These are phyloP conservation scores for Mastomys coucha DNA, from an alignment of 2,113 vertebrate species.

Conservation along the genomic window DNA sequence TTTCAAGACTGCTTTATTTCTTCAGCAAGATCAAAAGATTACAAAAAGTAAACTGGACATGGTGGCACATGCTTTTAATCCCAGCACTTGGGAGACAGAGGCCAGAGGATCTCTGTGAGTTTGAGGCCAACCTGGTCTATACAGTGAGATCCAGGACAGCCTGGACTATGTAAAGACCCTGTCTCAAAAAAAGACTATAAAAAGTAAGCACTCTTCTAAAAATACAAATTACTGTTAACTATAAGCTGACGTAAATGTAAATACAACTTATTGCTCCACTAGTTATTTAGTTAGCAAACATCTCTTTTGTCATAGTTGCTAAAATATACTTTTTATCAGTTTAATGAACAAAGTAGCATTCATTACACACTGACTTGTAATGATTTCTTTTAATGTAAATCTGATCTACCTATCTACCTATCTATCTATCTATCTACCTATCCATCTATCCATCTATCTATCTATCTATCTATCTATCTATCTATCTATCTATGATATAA, in stretches of 20 bases:
- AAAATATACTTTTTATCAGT: slow-evolving; percentile 41
- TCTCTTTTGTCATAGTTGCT: slow-evolving; percentile 15
- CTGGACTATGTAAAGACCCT: not conserved
- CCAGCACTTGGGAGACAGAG: not conserved
- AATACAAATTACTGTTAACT: slow-evolving; percentile 15
- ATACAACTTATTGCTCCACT: not conserved
- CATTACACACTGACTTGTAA: not conserved
- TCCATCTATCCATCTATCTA: too few species aligned
- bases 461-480: too few species aligned
- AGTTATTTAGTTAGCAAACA: not conserved
- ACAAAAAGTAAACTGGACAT: not conserved
- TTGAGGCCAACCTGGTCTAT: not conserved
- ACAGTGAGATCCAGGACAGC: not conserved
- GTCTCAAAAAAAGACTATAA: not conserved
- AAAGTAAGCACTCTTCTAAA: slow-evolving; percentile 50
- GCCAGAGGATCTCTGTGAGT: not conserved
- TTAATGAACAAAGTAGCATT: slow-evolving; percentile 41
- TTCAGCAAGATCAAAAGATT: slow-evolving; percentile 54
- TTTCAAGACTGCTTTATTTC: slow-evolving; percentile 33
- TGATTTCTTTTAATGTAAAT: not conserved
- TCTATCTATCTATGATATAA: too few species aligned
- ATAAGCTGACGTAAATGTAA: slow-evolving; percentile 29
- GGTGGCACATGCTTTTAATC: not conserved
- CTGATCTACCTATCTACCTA: not conserved
- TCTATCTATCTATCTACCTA: too few species aligned